Base-by-base conservation (phyloP, 2,113 vertebrate species). In the Albula glossodonta region DNA sequence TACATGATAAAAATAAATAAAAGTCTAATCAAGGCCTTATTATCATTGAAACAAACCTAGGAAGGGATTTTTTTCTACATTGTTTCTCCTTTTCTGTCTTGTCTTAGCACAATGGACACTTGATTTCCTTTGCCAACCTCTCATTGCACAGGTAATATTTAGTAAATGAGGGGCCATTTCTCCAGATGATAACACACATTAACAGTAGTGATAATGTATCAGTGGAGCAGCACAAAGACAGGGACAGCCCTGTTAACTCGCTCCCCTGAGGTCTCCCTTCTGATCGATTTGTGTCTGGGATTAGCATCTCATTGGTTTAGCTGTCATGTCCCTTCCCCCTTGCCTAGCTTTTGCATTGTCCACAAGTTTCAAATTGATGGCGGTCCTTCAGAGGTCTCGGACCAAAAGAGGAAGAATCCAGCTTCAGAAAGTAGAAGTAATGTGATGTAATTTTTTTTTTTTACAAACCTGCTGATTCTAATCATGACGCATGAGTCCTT, bases 31-130 rank as follows among this genome's bases (percentile, higher is more conserved):
- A 5, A 4, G 63, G 63, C 19, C 63, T 70, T 22, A n/a, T 70
- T n/a, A n/a, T 70, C 63, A n/a, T 17, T n/a, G 8, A n/a, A 83
- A 79, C 51, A 52, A 77, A 13, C 15, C 83, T n/a, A 17, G 63
- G 22, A 60, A 60, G 63, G n/a, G 70, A 74, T 52, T 48, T 52
- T n/a, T n/a, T n/a, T n/a, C n/a, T n/a, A n/a, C 51, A 81, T 51
- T 19, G 19, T 53, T 52, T 53, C 80, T 50, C 52, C 86, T 60
- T 78, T 90, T 88, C 80, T 10, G 31, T 19, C 15, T 83, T 89
- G 50, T 90, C 90, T 90, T 90, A 57, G 87, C 86, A 88, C 88
- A 90, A 91, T 89, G 89, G 82, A 63, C 22, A 66, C 51, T 80
- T 66, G 52, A 80, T 88, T 87, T 89, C 84, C 88, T 70, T 86